Evolutionary conservation across 92 coral and sea anemone species (phyloP).

Genomic region (Bergia puertoricense): DNA sequence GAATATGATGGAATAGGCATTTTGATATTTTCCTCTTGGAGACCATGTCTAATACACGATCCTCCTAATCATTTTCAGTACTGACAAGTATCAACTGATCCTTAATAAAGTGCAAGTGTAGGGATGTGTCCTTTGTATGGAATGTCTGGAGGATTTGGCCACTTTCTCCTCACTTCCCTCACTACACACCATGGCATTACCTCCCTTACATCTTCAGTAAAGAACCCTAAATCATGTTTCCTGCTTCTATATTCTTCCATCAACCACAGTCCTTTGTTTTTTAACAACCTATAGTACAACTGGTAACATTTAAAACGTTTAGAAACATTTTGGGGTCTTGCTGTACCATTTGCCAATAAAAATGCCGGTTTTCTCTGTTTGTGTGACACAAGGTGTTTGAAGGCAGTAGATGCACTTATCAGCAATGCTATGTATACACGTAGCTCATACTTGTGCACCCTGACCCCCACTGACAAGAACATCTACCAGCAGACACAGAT

Average conservation of each 20-base stretch:
- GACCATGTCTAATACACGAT: no score
- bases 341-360: neutral
- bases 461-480: no score
- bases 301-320: conserved; percentile 6
- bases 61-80: no score
- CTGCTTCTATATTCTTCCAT: neutral
- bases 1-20: no score
- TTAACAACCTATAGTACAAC: neutral
- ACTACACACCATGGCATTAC: conserved; percentile 13
- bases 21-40: no score
- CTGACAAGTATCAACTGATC: no score
- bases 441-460: no score
- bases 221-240: neutral
- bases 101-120: neutral
- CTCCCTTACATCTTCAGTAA: neutral
- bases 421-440: no score
- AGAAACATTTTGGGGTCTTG: neutral
- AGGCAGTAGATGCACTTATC: neutral
- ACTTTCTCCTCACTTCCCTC: neutral
- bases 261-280: neutral
- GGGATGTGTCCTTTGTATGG: conserved; percentile 23
- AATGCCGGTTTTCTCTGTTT: neutral
- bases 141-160: conserved; percentile 19
- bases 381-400: conserved; percentile 4
- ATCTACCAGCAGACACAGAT: no score